phyloP scores from a whole-genome alignment of 2,797 vertebrate species.

The Neosilurus hyrtlii region DNA sequence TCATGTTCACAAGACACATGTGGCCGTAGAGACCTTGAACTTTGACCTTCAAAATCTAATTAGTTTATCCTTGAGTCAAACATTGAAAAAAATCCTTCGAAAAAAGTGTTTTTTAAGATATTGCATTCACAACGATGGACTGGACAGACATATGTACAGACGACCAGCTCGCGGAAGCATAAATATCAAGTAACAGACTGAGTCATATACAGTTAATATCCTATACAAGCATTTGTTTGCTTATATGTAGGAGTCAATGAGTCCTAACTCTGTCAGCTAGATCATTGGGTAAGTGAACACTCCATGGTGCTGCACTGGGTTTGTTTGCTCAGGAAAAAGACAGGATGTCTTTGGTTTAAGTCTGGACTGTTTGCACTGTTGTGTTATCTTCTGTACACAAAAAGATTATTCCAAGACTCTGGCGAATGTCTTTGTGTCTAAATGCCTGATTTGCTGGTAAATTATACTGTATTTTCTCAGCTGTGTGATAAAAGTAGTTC shows the following conservation, averaged over 20 bases:
- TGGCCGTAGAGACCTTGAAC: no score
- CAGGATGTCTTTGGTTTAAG: background rate
- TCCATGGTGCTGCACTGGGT: background rate
- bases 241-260: background rate
- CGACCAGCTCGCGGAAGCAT: no score
- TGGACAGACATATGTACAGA: no score
- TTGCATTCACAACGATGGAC: no score
- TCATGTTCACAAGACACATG: no score
- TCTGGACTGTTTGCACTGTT: no score
- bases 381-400: background rate
- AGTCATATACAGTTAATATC: background rate
- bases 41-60: no score
- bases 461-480: slow-evolving; percentile 1
- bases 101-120: no score
- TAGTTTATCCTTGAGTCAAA: no score
- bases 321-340: background rate
- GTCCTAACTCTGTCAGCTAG: background rate
- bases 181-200: background rate
- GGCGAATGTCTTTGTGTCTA: background rate
- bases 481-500: background rate
- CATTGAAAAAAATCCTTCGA: no score
- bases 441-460: background rate
- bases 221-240: background rate
- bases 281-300: background rate
- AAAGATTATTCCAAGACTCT: background rate